Evolutionary conservation across 37 sponge, comb jelly and placozoan genomes (phyloP).

Genomic region (Ianthella basta): DNA sequence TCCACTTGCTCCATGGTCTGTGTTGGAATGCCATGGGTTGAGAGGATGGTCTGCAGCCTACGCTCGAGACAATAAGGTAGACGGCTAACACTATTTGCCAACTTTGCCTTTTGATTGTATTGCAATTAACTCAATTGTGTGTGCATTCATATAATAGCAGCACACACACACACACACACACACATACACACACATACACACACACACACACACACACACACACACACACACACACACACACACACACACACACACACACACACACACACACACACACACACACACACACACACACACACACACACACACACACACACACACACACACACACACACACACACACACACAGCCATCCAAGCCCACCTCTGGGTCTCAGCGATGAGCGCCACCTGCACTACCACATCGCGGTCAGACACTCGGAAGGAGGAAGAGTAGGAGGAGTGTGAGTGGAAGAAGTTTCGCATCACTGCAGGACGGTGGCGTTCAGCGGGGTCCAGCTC

Average conservation of each 20-base stretch:
- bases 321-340: neutral
- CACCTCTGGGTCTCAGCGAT: slow-evolving; percentile 76
- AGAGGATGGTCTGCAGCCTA: slow-evolving; percentile 83
- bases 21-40: slow-evolving; percentile 89
- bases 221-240: no score
- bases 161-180: no score
- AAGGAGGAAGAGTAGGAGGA: slow-evolving; percentile 52
- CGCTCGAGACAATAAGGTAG: no score
- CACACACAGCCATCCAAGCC: neutral
- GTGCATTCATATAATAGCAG: no score
- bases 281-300: no score
- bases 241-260: no score
- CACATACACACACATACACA: no score
- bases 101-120: no score
- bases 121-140: no score
- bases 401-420: slow-evolving; percentile 47
- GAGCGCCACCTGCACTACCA: slow-evolving; percentile 87
- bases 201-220: no score
- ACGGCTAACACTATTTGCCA: no score
- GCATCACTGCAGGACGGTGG: slow-evolving; percentile 41
- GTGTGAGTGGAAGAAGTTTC: neutral
- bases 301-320: neutral
- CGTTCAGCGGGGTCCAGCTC: slow-evolving; percentile 82
- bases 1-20: slow-evolving; percentile 92
- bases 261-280: no score